Evolutionary conservation across 1,140 invertebrate genomes (phyloP).

Genomic region (Drosophila biarmipes): DNA sequence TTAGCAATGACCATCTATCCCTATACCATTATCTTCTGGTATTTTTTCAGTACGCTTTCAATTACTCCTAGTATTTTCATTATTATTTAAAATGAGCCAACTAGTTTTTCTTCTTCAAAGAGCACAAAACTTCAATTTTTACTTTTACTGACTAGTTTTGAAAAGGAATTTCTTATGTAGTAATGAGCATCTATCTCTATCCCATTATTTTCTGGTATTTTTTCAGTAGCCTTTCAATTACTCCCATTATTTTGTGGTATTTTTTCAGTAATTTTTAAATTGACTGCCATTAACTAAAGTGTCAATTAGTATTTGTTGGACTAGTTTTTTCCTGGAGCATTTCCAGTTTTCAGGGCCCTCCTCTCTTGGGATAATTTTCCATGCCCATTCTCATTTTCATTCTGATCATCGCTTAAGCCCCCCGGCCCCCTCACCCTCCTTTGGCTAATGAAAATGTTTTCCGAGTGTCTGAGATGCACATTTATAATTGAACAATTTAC

Average conservation of each 20-base stretch:
- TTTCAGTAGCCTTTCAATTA: not conserved
- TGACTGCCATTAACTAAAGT: constrained; percentile 3
- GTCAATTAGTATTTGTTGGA: constrained; percentile 18
- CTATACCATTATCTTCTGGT: not conserved
- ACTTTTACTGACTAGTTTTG: too few species aligned
- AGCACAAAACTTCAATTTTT: too few species aligned
- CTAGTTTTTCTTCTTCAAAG: too few species aligned
- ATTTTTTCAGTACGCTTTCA: not conserved
- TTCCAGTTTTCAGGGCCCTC: constrained; percentile 8
- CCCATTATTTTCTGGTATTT: not conserved
- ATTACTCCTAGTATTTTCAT: not conserved
- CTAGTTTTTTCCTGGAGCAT: constrained; percentile 3
- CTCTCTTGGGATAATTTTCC: constrained; percentile 11
- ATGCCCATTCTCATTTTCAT: constrained; percentile 23
- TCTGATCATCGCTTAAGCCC: constrained; percentile 9
- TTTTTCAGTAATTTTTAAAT: constrained; percentile 17
- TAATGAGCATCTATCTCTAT: not conserved
- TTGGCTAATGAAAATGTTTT: constrained; percentile 36
- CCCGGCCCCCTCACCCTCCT: not conserved
- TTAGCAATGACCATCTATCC: not conserved
- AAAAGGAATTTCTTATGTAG: too few species aligned
- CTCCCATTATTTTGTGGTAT: not conserved
- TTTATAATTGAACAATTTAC: constrained; percentile 84
- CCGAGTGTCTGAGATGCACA: constrained; percentile 27
- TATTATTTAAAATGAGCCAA: too few species aligned